These are phyloP conservation scores for Rhinophrynus dorsalis DNA, from an alignment of 2,797 vertebrate genomes.

Conservation along the genomic window DNA sequence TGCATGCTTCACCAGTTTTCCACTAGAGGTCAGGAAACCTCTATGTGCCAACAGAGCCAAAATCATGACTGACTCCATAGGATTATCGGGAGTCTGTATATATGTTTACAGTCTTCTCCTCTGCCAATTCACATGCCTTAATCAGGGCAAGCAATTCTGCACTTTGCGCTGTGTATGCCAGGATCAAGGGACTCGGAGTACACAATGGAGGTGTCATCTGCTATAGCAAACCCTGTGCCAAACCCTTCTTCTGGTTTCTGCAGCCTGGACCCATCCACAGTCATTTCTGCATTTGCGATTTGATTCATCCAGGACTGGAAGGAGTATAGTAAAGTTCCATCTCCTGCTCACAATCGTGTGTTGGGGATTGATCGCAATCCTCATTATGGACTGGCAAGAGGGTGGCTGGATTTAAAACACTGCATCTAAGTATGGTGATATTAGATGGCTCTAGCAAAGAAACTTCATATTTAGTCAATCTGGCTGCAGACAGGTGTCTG, in stretches of 20 bases:
- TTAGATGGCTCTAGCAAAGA: neutral
- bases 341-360: neutral
- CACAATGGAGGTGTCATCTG: neutral
- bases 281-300: constrained; percentile 1
- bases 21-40: neutral
- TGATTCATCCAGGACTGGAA: neutral
- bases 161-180: neutral
- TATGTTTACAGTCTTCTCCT: too few relatives aligned
- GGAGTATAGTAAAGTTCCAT: neutral
- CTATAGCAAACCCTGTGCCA: too few relatives aligned
- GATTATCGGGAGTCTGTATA: too few relatives aligned
- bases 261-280: neutral
- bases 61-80: too few relatives aligned
- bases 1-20: too few relatives aligned
- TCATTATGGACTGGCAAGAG: neutral
- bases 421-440: neutral
- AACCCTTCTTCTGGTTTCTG: neutral
- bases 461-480: neutral
- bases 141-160: neutral
- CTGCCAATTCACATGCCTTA: neutral
- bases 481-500: neutral
- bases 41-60: neutral
- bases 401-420: neutral
- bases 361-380: neutral
- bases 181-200: too few relatives aligned